Percentiles rank a stretch among this genome's conserved stretches.
Conservation (phyloP, 2,113 vertebrate genomes). For the Lonchura striata region DNA sequence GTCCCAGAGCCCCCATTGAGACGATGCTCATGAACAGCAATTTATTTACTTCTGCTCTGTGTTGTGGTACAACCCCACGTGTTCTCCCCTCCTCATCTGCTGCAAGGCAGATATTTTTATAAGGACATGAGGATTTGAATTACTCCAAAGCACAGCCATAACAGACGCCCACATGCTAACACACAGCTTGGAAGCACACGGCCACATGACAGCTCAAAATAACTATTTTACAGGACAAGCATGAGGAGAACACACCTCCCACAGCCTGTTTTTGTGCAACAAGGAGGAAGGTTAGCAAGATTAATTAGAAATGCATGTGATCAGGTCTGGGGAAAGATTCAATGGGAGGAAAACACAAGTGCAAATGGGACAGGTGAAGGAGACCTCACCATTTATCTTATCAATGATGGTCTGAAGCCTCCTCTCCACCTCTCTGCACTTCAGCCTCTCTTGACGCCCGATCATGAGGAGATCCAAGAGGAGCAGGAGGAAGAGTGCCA, state of each 20-base stretch:
- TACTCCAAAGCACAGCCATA: slow-evolving; percentile 18
- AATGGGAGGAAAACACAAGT: background rate
- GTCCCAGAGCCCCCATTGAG: background rate
- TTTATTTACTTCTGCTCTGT: background rate
- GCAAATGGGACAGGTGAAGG: background rate
- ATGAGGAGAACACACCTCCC: background rate
- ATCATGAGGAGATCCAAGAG: slow-evolving; percentile 88
- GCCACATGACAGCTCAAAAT: slow-evolving; percentile 2
- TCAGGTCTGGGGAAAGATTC: background rate
- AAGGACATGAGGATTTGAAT: background rate
- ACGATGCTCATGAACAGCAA: background rate
- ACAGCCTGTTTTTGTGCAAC: background rate
- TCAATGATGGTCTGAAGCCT: slow-evolving; percentile 86
- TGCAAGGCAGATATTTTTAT: slow-evolving; percentile 39
- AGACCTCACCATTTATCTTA: slow-evolving; percentile 84
- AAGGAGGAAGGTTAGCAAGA: background rate
- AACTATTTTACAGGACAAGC: background rate
- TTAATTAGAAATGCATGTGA: background rate
- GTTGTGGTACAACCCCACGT: slow-evolving; percentile 20
- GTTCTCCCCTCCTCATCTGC: slow-evolving; percentile 25
- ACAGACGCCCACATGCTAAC: slow-evolving; percentile 31
- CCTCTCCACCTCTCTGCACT: slow-evolving; percentile 85
- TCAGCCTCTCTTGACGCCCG: slow-evolving; percentile 86
- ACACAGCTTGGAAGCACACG: background rate
- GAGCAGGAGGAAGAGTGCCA: slow-evolving; percentile 86